These are phyloP conservation scores for Rhopalosiphum nymphaeae DNA, from an alignment of 2,888 invertebrate genomes.

Conservation along the genomic window DNA sequence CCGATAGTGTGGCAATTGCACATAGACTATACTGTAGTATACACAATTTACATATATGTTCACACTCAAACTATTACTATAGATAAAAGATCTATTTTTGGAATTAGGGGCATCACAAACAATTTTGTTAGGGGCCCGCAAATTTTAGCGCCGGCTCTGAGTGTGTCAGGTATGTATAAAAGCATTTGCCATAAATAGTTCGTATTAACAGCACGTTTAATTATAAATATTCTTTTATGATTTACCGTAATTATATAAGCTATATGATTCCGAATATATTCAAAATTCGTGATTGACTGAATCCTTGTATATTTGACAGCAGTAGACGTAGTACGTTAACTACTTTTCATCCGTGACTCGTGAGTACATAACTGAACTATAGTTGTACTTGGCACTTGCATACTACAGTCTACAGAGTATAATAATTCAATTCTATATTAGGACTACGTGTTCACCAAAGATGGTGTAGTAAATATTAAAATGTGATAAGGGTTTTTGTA, in stretches of 20 bases:
- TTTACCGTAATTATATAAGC: background rate
- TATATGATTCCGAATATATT: background rate
- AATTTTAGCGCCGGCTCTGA: constrained; percentile 7
- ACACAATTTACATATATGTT: background rate
- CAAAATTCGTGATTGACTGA: background rate
- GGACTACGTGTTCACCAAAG: background rate
- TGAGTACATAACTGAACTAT: background rate
- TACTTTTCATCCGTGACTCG: constrained; percentile 11
- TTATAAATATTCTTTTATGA: background rate
- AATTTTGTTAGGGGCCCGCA: background rate
- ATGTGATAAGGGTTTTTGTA: background rate
- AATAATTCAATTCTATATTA: background rate
- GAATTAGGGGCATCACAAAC: background rate
- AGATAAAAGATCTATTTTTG: background rate
- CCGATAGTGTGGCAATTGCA: background rate
- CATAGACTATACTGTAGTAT: background rate
- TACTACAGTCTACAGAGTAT: background rate
- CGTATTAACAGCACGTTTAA: background rate
- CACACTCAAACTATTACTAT: background rate
- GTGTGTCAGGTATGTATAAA: background rate
- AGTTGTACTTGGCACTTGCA: background rate
- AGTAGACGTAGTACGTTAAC: too few relatives aligned
- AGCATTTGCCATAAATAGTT: background rate
- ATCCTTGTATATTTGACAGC: background rate
- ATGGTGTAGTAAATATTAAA: background rate